phyloP scores from a whole-genome alignment of 2,888 invertebrate species.

The Alviniconcha strummeri region DNA sequence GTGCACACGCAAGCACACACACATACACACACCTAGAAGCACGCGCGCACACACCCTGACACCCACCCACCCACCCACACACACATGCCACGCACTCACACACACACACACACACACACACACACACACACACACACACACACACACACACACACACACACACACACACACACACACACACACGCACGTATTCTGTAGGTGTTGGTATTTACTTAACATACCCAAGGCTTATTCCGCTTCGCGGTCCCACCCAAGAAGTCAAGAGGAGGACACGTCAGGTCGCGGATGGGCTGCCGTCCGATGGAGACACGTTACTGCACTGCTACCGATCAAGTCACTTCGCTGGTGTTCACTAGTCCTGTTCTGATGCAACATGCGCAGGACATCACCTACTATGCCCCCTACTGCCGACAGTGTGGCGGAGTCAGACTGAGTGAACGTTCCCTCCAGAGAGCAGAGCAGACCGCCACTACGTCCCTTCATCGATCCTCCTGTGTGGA shows the following conservation, averaged over 20 bases:
- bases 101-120: slow-evolving; percentile 8
- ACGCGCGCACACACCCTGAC: not conserved
- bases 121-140: not conserved
- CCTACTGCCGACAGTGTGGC: too few species aligned
- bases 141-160: slow-evolving; percentile 11
- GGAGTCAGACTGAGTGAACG: too few species aligned
- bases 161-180: slow-evolving; percentile 1
- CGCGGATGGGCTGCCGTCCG: not conserved
- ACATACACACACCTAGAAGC: slow-evolving; percentile 9
- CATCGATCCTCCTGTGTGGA: too few species aligned
- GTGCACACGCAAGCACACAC: not conserved
- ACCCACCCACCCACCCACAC: too few species aligned
- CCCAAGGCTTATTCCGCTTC: too few species aligned
- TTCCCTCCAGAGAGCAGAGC: too few species aligned
- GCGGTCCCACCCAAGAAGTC: too few species aligned
- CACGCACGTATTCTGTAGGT: not conserved
- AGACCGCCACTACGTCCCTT: too few species aligned
- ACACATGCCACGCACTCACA: slow-evolving; percentile 14
- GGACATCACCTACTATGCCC: too few species aligned
- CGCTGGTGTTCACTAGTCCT: not conserved
- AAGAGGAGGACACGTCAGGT: not conserved
- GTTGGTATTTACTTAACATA: too few species aligned
- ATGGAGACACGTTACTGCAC: not conserved
- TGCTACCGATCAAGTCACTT: not conserved
- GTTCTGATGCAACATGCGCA: too few species aligned